These are phyloP conservation scores for Meriones unguiculatus DNA, from an alignment of 2,113 vertebrate species.

Conservation along the genomic window DNA sequence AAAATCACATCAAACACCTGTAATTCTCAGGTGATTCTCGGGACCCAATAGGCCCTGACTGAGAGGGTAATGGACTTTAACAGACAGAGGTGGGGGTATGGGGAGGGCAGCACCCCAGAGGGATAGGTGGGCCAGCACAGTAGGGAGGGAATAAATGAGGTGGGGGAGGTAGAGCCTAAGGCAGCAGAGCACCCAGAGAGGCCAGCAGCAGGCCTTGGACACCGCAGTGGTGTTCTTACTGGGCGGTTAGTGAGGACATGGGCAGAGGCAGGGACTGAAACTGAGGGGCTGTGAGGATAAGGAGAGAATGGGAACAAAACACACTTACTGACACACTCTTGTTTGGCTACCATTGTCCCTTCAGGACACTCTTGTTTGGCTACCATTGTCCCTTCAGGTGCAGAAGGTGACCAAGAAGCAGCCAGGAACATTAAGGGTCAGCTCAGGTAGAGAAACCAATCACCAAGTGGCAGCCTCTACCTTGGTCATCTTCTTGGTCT, in stretches of 20 bases:
- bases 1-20: neutral
- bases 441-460: neutral
- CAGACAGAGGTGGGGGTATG: neutral
- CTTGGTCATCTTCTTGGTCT: neutral
- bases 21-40: neutral
- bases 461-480: neutral
- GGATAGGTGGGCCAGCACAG: too few relatives aligned
- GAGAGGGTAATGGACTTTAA: neutral
- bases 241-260: neutral
- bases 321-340: neutral
- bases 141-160: neutral
- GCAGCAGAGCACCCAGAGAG: neutral
- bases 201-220: neutral
- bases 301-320: neutral
- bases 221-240: neutral
- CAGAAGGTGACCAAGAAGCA: neutral
- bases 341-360: neutral
- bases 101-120: neutral
- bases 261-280: neutral
- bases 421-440: neutral
- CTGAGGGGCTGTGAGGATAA: neutral
- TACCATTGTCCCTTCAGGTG: neutral
- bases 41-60: neutral
- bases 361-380: neutral
- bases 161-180: neutral